These are phyloP conservation scores for Lepidostoma basale DNA, from an alignment of 1,140 invertebrate genomes.

Conservation along the genomic window DNA sequence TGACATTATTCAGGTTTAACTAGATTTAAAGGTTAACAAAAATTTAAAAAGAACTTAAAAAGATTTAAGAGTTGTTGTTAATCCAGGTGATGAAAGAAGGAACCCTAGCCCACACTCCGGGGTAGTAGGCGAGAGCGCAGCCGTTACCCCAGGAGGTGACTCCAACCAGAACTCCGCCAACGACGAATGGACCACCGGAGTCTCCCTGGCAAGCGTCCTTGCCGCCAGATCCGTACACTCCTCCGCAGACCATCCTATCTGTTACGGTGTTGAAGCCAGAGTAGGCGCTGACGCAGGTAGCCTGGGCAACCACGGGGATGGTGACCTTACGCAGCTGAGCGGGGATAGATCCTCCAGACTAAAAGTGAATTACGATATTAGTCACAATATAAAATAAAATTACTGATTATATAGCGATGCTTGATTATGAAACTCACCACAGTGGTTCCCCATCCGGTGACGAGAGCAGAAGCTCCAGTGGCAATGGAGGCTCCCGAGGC, in stretches of 20 bases:
- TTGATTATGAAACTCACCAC: no score
- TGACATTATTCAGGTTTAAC: no score
- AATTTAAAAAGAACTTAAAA: no score
- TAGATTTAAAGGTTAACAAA: no score
- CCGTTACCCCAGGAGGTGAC: constrained; percentile 58
- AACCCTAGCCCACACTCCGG: constrained; percentile 63
- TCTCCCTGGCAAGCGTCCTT: constrained; percentile 59
- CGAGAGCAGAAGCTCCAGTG: neutral
- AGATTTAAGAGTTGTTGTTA: no score
- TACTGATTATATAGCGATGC: no score
- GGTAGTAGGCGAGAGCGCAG: constrained; percentile 57
- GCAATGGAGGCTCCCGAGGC: neutral
- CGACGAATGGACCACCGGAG: constrained; percentile 66
- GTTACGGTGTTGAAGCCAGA: constrained; percentile 54
- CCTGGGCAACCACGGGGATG: constrained; percentile 52
- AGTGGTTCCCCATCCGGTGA: neutral
- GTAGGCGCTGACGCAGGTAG: constrained; percentile 49
- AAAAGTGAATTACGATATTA: no score
- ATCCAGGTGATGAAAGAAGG: constrained; percentile 36
- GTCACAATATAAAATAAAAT: no score
- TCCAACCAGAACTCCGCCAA: constrained; percentile 61
- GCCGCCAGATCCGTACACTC: constrained; percentile 49
- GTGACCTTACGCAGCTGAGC: constrained; percentile 48
- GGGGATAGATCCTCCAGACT: neutral
- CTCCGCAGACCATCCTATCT: constrained; percentile 74